Percentiles rank a stretch among this genome's conserved stretches.
Evolutionary conservation across 1,140 invertebrate genomes (phyloP).

Genomic region (Papilio machaon): DNA sequence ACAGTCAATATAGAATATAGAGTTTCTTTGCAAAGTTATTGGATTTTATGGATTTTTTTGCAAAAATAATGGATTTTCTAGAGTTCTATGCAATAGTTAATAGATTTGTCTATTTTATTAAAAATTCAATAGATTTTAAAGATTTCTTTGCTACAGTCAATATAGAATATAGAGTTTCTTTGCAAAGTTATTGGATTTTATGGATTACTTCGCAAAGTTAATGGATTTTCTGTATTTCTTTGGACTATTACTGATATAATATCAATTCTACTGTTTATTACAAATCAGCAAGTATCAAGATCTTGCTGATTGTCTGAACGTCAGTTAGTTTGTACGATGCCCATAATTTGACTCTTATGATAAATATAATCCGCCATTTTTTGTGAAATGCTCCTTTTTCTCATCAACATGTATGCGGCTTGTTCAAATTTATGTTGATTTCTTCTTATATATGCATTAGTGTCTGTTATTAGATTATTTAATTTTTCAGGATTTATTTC

Average conservation of each 20-base stretch:
- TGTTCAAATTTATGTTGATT: slow-evolving; percentile 89
- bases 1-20: no score
- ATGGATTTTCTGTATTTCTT: neutral
- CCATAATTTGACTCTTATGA: slow-evolving; percentile 60
- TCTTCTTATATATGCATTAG: slow-evolving; percentile 87
- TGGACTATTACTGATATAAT: neutral
- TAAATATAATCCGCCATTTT: slow-evolving; percentile 55
- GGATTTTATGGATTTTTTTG: neutral
- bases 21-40: neutral
- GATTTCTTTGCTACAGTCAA: no score
- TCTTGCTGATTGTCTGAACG: slow-evolving; percentile 48
- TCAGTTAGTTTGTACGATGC: slow-evolving; percentile 63
- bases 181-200: neutral
- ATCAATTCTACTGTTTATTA: no score
- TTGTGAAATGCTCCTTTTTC: slow-evolving; percentile 55
- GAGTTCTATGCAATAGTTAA: neutral
- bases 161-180: neutral
- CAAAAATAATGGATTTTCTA: neutral
- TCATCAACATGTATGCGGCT: slow-evolving; percentile 60
- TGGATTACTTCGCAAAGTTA: neutral
- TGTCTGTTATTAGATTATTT: slow-evolving; percentile 84
- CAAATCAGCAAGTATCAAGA: slow-evolving; percentile 48
- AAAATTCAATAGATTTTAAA: no score
- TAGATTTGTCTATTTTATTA: no score
- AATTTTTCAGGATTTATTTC: slow-evolving; percentile 89